Evolutionary conservation across 2,797 vertebrate species (phyloP).

Genomic region (Acanthurus lineatus): DNA sequence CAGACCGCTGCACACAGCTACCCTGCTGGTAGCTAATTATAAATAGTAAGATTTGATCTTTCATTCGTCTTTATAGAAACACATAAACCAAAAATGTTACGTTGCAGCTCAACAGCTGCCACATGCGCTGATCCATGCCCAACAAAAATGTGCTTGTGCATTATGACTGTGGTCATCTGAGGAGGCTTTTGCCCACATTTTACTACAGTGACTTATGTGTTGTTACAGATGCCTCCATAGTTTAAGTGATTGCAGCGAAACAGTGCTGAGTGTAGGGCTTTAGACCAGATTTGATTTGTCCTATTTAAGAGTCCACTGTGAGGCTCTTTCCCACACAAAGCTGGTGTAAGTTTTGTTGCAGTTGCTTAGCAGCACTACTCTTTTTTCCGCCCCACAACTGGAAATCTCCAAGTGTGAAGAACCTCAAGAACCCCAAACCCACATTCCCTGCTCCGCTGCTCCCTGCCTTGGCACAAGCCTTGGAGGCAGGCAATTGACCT

Average conservation of each 20-base stretch:
- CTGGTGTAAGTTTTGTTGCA: constrained; percentile 58
- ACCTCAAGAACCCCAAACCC: constrained; percentile 44
- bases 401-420: constrained; percentile 30
- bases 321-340: constrained; percentile 76
- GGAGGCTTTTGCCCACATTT: constrained; percentile 55
- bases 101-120: constrained; percentile 47
- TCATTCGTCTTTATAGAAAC: constrained; percentile 4
- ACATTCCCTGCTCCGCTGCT: constrained; percentile 47
- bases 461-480: constrained; percentile 60
- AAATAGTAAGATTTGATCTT: not conserved
- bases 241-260: constrained; percentile 71
- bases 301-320: constrained; percentile 65
- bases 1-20: not conserved
- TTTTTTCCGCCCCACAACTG: constrained; percentile 40
- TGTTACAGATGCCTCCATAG: constrained; percentile 65
- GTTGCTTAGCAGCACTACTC: constrained; percentile 83
- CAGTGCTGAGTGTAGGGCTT: constrained; percentile 62
- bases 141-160: constrained; percentile 33
- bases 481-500: constrained; percentile 70
- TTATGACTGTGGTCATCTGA: constrained; percentile 38
- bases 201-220: constrained; percentile 55
- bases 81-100: constrained; percentile 12
- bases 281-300: constrained; percentile 74
- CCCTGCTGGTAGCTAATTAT: constrained; percentile 12
- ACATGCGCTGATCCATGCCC: constrained; percentile 36